Base-by-base conservation (phyloP, 2,888 invertebrate genomes). In the Acanthosepion esculentum region DNA sequence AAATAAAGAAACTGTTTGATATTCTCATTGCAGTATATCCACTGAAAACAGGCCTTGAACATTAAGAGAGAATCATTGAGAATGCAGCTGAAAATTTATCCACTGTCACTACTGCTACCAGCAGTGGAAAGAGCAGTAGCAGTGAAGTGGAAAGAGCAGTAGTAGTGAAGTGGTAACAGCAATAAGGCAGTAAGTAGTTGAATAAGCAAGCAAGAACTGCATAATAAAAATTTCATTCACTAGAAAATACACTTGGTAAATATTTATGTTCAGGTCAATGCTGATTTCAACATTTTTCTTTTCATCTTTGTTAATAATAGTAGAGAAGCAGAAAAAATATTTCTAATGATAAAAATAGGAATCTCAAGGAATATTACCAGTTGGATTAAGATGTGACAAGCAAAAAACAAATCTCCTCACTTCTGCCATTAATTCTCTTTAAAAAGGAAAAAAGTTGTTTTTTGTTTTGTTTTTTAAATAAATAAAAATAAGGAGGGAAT, bases 181-280 rank as follows among this genome's bases (percentile, higher is more conserved):
- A 33, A 33, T 33, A 78, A 33, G n/a, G 78, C 78, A 78, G 78
- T 78, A 78, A 78, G 78, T 78, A 78, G 78, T 33, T 78, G n/a
- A 78, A 78, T n/a, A 78, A 78, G 78, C 78, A 78, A n/a, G 78
- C 78, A 78, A 78, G 18, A 78, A n/a, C n/a, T 78, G 78, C n/a
- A 78, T 78, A 78, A 78, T 78, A 33, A 33, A 78, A 78, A 78
- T 8, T 33, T n/a, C 78, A 78, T 78, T 78, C 78, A 78, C n/a
- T n/a, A 78, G 78, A 78, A 78, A n/a, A 78, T 33, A 78, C 15
- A 78, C 78, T 78, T 78, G 78, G n/a, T 78, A 78, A 78, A 78
- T 78, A 78, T 78, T 33, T 15, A 78, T 78, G 59, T 59, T 59
- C 59, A 59, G 59, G 59, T 59, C 15, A 78, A 78, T 78, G 78